phyloP scores from a whole-genome alignment of 2,113 vertebrate genomes.

The Parus major region DNA sequence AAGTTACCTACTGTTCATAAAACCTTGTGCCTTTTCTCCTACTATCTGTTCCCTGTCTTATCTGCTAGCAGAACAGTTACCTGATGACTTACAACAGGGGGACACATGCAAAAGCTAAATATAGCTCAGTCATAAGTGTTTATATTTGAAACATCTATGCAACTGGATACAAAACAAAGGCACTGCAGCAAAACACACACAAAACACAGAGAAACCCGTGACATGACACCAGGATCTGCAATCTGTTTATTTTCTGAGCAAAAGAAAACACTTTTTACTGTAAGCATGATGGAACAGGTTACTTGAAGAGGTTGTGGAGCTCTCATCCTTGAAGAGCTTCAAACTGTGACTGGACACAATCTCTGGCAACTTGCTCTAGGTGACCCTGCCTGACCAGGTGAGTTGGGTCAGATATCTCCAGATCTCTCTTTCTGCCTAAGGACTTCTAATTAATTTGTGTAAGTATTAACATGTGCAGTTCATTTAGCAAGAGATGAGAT shows the following conservation, averaged over 20 bases:
- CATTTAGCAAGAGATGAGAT: not conserved
- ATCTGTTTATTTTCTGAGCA: not conserved
- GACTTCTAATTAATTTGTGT: not conserved
- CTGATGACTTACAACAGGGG: not conserved
- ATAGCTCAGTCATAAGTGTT: constrained; percentile 2
- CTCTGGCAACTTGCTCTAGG: not conserved
- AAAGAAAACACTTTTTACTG: not conserved
- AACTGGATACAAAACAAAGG: constrained; percentile 43
- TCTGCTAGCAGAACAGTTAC: not conserved
- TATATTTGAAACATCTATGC: constrained; percentile 18
- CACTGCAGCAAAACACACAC: not conserved
- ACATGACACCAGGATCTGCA: not conserved
- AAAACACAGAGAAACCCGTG: not conserved
- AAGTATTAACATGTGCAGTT: not conserved
- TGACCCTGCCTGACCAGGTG: not conserved
- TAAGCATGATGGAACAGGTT: not conserved
- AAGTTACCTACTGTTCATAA: not conserved
- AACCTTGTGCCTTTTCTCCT: not conserved
- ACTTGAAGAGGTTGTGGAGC: not conserved
- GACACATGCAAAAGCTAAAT: not conserved
- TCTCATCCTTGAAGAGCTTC: not conserved
- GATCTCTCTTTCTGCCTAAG: not conserved
- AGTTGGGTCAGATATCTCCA: not conserved
- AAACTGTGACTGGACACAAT: not conserved
- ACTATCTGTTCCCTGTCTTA: not conserved